Evolutionary conservation across 2,888 invertebrate genomes (phyloP).

Genomic region (Aspidiotus rigidus): DNA sequence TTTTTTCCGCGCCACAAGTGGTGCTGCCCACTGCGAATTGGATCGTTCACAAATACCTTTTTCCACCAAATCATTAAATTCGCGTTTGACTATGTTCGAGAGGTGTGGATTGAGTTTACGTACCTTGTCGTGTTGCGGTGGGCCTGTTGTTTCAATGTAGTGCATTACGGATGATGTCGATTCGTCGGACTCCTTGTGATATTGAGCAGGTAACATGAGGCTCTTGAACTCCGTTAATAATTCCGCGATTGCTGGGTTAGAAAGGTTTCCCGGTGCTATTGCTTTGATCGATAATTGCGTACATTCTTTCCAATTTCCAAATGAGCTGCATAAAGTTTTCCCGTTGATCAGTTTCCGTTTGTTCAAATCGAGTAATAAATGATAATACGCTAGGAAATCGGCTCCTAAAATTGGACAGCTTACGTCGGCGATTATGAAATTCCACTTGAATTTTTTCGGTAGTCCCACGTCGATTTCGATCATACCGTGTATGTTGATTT

Average conservation of each 20-base stretch:
- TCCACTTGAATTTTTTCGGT: neutral
- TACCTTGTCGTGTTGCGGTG: constrained; percentile 39
- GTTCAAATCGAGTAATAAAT: constrained; percentile 33
- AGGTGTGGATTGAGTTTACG: constrained; percentile 40
- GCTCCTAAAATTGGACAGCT: constrained; percentile 9
- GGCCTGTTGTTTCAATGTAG: constrained; percentile 40
- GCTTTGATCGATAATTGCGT: neutral
- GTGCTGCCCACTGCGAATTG: constrained; percentile 24
- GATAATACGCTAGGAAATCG: constrained; percentile 29
- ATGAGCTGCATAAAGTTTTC: constrained; percentile 15
- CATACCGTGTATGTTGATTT: neutral
- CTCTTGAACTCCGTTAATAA: constrained; percentile 12
- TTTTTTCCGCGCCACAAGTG: constrained; percentile 6
- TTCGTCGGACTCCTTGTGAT: constrained; percentile 10
- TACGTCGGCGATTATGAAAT: too few species aligned
- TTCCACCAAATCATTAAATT: constrained; percentile 40
- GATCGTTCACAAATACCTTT: constrained; percentile 38
- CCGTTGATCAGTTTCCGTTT: constrained; percentile 32
- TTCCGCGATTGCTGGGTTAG: constrained; percentile 29
- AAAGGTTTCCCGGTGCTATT: neutral
- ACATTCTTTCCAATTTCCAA: neutral
- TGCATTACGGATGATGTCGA: constrained; percentile 36
- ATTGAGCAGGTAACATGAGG: neutral
- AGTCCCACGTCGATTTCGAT: neutral
- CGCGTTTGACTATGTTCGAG: constrained; percentile 38